A percentile compares a stretch with the other conserved stretches of the same genome.
Conservation (phyloP, 2,888 invertebrate genomes). For the Torymus aiolomorphi region DNA sequence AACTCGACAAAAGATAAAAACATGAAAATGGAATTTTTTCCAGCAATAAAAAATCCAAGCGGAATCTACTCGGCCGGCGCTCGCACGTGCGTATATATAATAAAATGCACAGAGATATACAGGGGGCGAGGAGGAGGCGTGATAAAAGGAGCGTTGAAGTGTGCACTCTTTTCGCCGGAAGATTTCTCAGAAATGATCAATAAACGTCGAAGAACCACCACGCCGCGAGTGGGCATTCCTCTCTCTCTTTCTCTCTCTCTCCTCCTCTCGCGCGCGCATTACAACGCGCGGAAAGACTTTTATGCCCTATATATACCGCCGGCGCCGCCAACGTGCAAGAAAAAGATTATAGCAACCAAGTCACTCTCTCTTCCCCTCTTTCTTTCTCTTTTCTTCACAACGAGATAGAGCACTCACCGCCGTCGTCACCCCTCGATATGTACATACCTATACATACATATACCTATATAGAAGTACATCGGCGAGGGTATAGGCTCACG, state of each 20-base stretch:
- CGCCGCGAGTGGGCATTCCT: slow-evolving; percentile 17
- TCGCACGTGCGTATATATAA: not conserved
- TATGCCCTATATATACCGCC: slow-evolving; percentile 1
- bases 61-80: not conserved
- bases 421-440: not conserved
- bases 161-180: slow-evolving; percentile 32
- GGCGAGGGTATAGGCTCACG: not conserved
- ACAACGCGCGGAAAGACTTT: not conserved
- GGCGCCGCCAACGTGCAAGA: not conserved
- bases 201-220: slow-evolving; percentile 39
- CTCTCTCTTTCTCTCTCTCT: not conserved
- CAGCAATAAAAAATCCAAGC: slow-evolving; percentile 26
- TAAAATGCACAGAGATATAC: not conserved
- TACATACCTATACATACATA: too few species aligned
- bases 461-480: not conserved
- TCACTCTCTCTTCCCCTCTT: not conserved
- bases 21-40: slow-evolving; percentile 29
- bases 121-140: not conserved
- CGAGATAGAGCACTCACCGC: slow-evolving; percentile 38
- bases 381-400: too few species aligned
- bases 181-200: slow-evolving; percentile 53
- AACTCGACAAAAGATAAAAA: slow-evolving; percentile 7
- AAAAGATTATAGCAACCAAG: slow-evolving; percentile 9
- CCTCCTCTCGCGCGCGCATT: not conserved
- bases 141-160: slow-evolving; percentile 47